Percentiles rank a stretch among this genome's conserved stretches.
Evolutionary conservation across 1,140 invertebrate genomes (phyloP).

Genomic region (Microplitis demolitor): DNA sequence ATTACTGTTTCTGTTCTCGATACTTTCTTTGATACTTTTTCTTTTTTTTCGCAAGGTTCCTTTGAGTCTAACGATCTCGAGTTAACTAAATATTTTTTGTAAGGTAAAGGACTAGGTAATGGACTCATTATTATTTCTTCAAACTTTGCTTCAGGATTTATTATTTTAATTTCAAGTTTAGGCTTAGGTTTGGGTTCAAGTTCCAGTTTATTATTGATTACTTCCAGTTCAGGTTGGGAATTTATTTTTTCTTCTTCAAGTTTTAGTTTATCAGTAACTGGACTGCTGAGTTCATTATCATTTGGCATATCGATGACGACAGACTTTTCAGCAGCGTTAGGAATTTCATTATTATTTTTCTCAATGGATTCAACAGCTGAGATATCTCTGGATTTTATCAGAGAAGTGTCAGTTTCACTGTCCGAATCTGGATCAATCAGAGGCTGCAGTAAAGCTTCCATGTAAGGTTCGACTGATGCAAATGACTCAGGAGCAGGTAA

Average conservation of each 20-base stretch:
- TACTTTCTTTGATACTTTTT: slow-evolving; percentile 33
- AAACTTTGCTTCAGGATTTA: background rate
- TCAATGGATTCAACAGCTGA: no score
- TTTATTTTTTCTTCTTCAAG: background rate
- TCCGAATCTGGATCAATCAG: slow-evolving; percentile 14
- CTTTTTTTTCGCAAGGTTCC: slow-evolving; percentile 8
- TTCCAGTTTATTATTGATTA: background rate
- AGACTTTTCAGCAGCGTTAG: background rate
- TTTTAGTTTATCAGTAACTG: background rate
- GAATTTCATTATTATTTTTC: background rate
- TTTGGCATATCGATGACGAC: no score
- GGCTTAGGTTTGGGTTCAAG: background rate
- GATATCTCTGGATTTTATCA: background rate
- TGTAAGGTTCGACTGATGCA: slow-evolving; percentile 1
- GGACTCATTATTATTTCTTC: background rate
- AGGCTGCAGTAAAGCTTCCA: background rate
- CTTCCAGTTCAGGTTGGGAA: background rate
- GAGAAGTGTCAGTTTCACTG: background rate
- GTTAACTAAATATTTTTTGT: slow-evolving; percentile 14
- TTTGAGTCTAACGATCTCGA: background rate
- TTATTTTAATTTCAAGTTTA: background rate
- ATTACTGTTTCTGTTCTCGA: slow-evolving; percentile 47
- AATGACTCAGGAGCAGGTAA: background rate
- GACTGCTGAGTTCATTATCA: no score
- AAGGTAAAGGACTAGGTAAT: background rate